These are phyloP conservation scores for Pampus argenteus DNA, from an alignment of 2,797 vertebrate species.

Conservation along the genomic window DNA sequence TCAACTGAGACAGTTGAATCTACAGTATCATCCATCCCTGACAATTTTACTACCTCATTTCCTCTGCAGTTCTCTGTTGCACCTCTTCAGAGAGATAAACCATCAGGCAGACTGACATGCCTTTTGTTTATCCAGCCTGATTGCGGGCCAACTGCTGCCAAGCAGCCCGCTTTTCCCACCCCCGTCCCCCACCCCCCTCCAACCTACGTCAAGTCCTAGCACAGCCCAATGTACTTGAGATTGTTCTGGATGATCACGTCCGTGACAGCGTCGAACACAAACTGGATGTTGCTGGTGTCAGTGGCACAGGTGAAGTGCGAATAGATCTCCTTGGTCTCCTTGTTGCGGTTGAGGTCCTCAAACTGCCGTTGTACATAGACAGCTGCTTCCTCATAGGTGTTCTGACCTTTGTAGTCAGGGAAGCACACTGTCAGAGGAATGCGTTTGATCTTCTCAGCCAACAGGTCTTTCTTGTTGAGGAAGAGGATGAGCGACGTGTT, in stretches of 20 bases:
- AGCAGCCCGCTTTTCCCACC: constrained; percentile 33
- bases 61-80: constrained; percentile 65
- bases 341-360: constrained; percentile 99
- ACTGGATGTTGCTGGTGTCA: constrained; percentile 99
- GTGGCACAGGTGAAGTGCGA: constrained; percentile 99
- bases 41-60: constrained; percentile 48
- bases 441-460: constrained; percentile 99
- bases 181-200: constrained; percentile 12
- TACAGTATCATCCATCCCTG: constrained; percentile 59
- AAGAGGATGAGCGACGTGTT: constrained; percentile 96
- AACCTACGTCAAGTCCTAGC: constrained; percentile 86
- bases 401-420: constrained; percentile 98
- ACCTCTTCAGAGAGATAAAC: constrained; percentile 67
- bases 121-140: constrained; percentile 59
- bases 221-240: constrained; percentile 99
- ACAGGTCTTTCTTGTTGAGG: constrained; percentile 99
- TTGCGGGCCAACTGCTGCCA: constrained; percentile 48
- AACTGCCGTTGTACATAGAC: constrained; percentile 99
- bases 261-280: constrained; percentile 99
- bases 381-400: constrained; percentile 98
- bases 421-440: constrained; percentile 98
- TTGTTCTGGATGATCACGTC: constrained; percentile 99
- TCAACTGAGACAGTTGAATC: constrained; percentile 68
- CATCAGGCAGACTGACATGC: constrained; percentile 52
- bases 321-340: constrained; percentile 99